These are phyloP conservation scores for Cataglyphis cursor DNA, from an alignment of 2,888 invertebrate species.

Conservation along the genomic window DNA sequence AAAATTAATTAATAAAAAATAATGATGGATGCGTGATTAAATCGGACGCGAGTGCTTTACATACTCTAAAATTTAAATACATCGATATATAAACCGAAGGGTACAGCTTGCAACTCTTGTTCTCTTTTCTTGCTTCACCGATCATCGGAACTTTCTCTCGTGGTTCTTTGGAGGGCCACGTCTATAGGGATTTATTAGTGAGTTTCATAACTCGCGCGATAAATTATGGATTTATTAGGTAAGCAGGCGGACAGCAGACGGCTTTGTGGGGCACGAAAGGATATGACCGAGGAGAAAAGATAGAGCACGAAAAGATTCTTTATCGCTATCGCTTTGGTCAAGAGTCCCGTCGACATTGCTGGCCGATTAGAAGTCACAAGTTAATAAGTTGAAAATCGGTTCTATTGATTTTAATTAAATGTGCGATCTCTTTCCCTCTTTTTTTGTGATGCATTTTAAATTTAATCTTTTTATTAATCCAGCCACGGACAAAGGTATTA, in stretches of 20 bases:
- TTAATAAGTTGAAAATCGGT: slow-evolving; percentile 62
- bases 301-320: slow-evolving; percentile 46
- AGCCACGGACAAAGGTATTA: slow-evolving; percentile 63
- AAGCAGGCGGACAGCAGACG: slow-evolving; percentile 52
- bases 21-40: slow-evolving; percentile 1
- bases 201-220: slow-evolving; percentile 70
- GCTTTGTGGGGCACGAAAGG: slow-evolving; percentile 35
- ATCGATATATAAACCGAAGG: not conserved
- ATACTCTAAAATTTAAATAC: slow-evolving; percentile 3
- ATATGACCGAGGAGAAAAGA: not conserved
- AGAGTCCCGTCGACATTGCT: slow-evolving; percentile 17
- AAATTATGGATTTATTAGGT: slow-evolving; percentile 72
- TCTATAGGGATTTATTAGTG: slow-evolving; percentile 69
- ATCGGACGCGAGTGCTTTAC: not conserved
- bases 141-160: slow-evolving; percentile 55
- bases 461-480: slow-evolving; percentile 50
- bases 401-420: slow-evolving; percentile 73
- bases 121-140: slow-evolving; percentile 33
- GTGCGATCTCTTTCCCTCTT: slow-evolving; percentile 20
- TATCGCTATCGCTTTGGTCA: slow-evolving; percentile 45
- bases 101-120: slow-evolving; percentile 3
- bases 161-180: slow-evolving; percentile 49
- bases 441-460: slow-evolving; percentile 8
- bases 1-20: not conserved
- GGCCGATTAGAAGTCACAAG: slow-evolving; percentile 65